phyloP scores from a whole-genome alignment of 2,797 vertebrate species.

The Bryconaethiops microstoma region DNA sequence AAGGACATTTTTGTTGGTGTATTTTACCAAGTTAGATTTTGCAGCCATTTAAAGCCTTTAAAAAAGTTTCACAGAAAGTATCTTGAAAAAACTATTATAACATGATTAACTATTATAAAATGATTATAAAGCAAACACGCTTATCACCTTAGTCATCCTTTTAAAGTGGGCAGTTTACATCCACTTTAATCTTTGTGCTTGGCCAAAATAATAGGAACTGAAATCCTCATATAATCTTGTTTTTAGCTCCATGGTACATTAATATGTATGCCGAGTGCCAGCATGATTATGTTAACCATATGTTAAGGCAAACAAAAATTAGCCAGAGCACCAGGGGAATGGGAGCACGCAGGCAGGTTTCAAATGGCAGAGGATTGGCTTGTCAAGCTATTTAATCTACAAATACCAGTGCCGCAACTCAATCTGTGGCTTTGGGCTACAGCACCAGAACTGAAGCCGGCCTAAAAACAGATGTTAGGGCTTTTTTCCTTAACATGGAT shows the following conservation, averaged over 20 bases:
- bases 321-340: slow-evolving; percentile 66
- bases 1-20: too few relatives aligned
- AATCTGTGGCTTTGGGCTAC: slow-evolving; percentile 70
- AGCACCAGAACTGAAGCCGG: slow-evolving; percentile 70
- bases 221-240: slow-evolving; percentile 1
- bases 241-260: slow-evolving; percentile 40
- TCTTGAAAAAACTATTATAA: too few relatives aligned
- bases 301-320: slow-evolving; percentile 71
- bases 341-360: slow-evolving; percentile 65
- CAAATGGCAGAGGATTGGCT: slow-evolving; percentile 73
- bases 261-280: slow-evolving; percentile 56
- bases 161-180: background rate
- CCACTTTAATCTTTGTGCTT: background rate
- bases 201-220: background rate
- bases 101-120: too few relatives aligned
- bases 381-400: slow-evolving; percentile 77
- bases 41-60: too few relatives aligned
- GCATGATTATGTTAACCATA: slow-evolving; percentile 64
- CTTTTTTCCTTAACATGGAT: slow-evolving; percentile 66
- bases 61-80: too few relatives aligned
- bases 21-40: too few relatives aligned
- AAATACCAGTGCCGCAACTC: slow-evolving; percentile 70
- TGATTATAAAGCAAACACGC: too few relatives aligned
- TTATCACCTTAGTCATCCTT: background rate
- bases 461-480: slow-evolving; percentile 73